Base-by-base conservation (phyloP, 2,888 invertebrate genomes). In the Yponomeuta sedellus region DNA sequence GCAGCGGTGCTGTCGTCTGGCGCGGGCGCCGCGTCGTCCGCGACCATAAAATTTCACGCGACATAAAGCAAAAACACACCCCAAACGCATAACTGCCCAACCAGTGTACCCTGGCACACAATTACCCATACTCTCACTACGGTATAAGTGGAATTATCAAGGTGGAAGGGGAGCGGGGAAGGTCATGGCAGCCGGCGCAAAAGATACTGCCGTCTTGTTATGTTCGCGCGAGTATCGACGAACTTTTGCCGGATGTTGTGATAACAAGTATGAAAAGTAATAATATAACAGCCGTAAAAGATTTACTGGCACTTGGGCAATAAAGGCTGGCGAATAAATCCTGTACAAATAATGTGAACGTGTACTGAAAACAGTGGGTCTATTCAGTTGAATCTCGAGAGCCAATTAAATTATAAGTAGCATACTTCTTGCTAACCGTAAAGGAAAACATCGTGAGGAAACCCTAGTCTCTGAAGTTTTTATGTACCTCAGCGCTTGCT, bases 1-100 rank as follows among this genome's bases (percentile, higher is more conserved):
- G 25, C 59, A 59, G 5, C 59, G 25, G 11, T 5, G 44, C 12
- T 20, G 3, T 59, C 59, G 59, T 59, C 59, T 59, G 59, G 59
- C 20, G 39, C 34, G 22, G 34, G 65, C 52, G n/a, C 25, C 52
- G 66, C 78, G 77, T 75, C 74, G 77, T 74, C 78, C 79, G 79
- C 78, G 85, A 80, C 87, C 76, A 81, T 90, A 90, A 90, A 89
- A 91, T 91, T 92, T 88, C 88, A 92, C 90, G 89, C 83, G 76
- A 82, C 89, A 91, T 91, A 91, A 91, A 92, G 83, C 88, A 91
- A 91, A 91, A 91, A 91, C 89, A 91, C 88, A 86, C 88, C 86
- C 88, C 79, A 79, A 52, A 81, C 80, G 83, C 83, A 85, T 84
- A 83, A 84, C 87, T 83, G 79, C 82, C 80, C 76, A 34, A 74